Evolutionary conservation across 2,113 vertebrate species (phyloP).

Genomic region (Nyctereutes procyonoides): DNA sequence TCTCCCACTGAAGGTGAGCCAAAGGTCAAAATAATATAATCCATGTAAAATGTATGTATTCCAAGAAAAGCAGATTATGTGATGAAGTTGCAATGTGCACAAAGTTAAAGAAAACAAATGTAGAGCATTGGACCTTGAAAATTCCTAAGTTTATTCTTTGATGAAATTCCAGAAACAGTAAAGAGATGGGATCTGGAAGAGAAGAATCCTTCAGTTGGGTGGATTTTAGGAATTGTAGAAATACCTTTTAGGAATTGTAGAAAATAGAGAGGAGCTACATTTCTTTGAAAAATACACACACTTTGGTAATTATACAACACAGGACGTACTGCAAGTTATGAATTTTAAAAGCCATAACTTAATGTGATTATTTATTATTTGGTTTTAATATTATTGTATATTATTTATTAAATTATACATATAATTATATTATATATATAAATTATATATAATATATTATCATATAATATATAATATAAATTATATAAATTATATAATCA

Average conservation of each 20-base stretch:
- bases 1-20: slow-evolving; percentile 15
- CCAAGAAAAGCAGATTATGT: slow-evolving; percentile 6
- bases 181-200: not conserved
- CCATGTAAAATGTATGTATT: not conserved
- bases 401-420: too few species aligned
- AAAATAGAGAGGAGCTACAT: not conserved
- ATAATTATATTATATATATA: not conserved
- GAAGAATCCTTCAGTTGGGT: not conserved
- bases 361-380: not conserved
- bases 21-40: slow-evolving; percentile 52
- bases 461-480: not conserved
- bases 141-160: not conserved
- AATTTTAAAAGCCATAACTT: not conserved
- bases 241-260: not conserved
- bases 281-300: not conserved
- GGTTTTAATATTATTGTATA: too few species aligned
- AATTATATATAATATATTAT: not conserved
- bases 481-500: not conserved
- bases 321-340: not conserved
- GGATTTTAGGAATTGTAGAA: not conserved
- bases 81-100: not conserved
- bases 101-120: slow-evolving; percentile 54
- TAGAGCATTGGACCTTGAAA: not conserved
- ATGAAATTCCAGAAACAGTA: slow-evolving; percentile 42
- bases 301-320: not conserved